phyloP scores from a whole-genome alignment of 2,113 vertebrate species.

The Romanogobio albipinnatus region DNA sequence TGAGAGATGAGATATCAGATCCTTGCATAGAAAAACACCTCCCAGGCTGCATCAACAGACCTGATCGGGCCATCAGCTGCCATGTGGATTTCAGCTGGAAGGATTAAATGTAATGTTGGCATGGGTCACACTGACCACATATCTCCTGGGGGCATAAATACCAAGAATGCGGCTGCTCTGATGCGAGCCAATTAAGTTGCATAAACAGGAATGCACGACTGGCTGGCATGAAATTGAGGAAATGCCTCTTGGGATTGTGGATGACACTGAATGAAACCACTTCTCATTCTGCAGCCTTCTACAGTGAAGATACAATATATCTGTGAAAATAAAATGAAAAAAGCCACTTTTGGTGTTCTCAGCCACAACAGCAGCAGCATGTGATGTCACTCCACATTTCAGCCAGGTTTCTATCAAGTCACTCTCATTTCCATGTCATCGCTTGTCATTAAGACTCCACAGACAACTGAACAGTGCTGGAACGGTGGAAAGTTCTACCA shows the following conservation, averaged over 20 bases:
- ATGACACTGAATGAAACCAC: not conserved
- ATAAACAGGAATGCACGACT: conserved; percentile 51
- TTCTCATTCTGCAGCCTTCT: not conserved
- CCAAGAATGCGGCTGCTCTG: no score
- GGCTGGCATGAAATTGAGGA: not conserved
- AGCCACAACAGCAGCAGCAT: not conserved
- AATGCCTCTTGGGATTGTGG: not conserved
- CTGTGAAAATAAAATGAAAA: not conserved
- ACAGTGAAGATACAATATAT: not conserved
- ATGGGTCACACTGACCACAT: not conserved
- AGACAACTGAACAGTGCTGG: not conserved
- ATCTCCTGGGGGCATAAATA: conserved; percentile 58
- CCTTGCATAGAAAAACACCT: not conserved
- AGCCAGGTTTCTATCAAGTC: not conserved
- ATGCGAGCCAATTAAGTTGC: conserved; percentile 53
- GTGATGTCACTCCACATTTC: conserved; percentile 49
- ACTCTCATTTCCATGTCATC: conserved; percentile 8
- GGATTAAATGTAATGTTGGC: conserved; percentile 26
- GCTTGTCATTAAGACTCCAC: conserved; percentile 9
- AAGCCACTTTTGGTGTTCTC: not conserved
- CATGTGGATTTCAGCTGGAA: conserved; percentile 12
- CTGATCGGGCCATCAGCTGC: not conserved
- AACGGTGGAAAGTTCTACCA: not conserved
- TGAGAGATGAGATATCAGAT: not conserved
- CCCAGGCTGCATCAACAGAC: not conserved